phyloP scores from a whole-genome alignment of 2,888 invertebrate species.

The Leptogaster cylindrica region DNA sequence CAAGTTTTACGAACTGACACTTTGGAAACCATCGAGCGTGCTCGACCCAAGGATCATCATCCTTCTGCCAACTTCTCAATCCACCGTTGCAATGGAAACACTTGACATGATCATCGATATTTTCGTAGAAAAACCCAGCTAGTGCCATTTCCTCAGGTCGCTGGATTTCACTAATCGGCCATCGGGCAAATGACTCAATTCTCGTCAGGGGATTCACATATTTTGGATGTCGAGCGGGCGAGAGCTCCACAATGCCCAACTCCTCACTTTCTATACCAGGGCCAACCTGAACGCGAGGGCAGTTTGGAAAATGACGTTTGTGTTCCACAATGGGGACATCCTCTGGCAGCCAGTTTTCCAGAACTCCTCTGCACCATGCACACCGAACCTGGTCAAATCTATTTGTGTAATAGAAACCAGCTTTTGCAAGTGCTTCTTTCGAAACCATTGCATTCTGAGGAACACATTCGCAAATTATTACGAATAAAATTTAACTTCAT shows the following conservation, averaged over 20 bases:
- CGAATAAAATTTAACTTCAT: neutral
- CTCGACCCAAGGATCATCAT: conserved; percentile 92
- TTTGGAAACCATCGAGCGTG: conserved; percentile 93
- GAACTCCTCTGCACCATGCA: conserved; percentile 77
- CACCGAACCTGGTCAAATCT: conserved; percentile 77
- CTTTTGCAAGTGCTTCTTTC: conserved; percentile 76
- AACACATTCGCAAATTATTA: neutral
- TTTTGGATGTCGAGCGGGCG: conserved; percentile 70
- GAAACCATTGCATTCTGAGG: conserved; percentile 64
- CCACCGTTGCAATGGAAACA: conserved; percentile 97
- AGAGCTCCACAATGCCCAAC: conserved; percentile 64
- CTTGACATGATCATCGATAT: conserved; percentile 73
- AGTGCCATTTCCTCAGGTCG: conserved; percentile 78
- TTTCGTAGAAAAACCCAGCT: conserved; percentile 89
- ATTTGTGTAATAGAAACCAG: conserved; percentile 85
- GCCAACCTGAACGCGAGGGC: conserved; percentile 65
- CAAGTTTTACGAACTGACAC: conserved; percentile 82
- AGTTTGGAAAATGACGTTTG: conserved; percentile 77
- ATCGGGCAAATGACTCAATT: conserved; percentile 72
- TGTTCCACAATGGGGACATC: conserved; percentile 85
- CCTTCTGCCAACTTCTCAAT: conserved; percentile 85
- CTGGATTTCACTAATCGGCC: conserved; percentile 79
- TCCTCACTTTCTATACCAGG: conserved; percentile 63
- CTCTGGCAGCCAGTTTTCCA: conserved; percentile 80
- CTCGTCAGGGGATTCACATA: conserved; percentile 74